phyloP scores from a whole-genome alignment of 2,113 vertebrate species.

The Nasalis larvatus region DNA sequence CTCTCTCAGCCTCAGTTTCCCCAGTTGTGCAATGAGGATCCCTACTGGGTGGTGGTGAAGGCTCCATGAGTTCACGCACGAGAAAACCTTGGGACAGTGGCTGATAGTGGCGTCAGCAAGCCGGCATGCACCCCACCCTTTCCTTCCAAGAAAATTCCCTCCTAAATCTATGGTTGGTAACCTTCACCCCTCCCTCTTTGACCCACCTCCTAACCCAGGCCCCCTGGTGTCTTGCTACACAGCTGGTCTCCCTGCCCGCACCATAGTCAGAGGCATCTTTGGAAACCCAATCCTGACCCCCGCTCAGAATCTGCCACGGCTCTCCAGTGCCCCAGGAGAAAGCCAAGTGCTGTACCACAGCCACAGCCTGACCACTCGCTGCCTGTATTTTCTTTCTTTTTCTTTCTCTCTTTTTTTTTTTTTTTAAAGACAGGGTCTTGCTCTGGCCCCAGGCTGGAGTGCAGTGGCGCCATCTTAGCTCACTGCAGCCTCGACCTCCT shows the following conservation, averaged over 20 bases:
- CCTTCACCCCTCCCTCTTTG: not conserved
- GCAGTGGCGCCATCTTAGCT: no score
- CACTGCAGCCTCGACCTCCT: no score
- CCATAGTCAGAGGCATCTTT: not conserved
- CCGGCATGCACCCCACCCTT: not conserved
- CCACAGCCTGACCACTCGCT: not conserved
- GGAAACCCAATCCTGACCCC: not conserved
- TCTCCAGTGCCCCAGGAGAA: not conserved
- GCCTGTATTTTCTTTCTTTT: no score
- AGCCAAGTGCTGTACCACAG: fast-evolving
- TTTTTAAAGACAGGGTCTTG: no score
- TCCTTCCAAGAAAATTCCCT: not conserved
- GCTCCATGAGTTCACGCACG: fast-evolving
- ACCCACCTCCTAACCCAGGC: not conserved
- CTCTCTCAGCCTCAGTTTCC: not conserved
- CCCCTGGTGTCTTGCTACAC: not conserved
- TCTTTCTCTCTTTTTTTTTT: no score
- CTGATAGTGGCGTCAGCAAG: no score
- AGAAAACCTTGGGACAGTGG: not conserved
- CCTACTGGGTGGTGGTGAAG: not conserved
- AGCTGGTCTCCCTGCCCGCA: not conserved
- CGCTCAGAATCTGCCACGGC: not conserved
- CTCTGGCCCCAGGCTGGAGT: no score
- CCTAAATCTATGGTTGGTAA: not conserved
- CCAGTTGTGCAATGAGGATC: not conserved